phyloP scores from a whole-genome alignment of 2,888 invertebrate genomes.

The Tetranychus truncatus region DNA sequence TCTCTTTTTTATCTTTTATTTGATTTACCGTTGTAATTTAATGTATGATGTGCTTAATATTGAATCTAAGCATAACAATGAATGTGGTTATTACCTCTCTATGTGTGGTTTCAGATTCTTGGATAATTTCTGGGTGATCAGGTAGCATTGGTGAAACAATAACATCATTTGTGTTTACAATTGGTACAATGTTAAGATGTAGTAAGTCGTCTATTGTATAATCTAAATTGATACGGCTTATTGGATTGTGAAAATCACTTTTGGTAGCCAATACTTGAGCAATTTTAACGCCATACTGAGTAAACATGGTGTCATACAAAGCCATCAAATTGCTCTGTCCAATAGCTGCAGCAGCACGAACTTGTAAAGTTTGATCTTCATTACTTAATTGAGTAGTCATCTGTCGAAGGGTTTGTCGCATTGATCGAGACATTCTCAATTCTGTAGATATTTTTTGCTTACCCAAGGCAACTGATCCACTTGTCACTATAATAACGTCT shows the following conservation, averaged over 20 bases:
- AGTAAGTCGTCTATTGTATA: slow-evolving; percentile 75
- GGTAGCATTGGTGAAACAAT: slow-evolving; percentile 71
- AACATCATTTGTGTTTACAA: slow-evolving; percentile 96
- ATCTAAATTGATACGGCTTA: slow-evolving; percentile 25
- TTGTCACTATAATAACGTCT: slow-evolving; percentile 93
- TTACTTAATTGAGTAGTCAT: slow-evolving; percentile 34
- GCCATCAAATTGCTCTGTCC: slow-evolving; percentile 98
- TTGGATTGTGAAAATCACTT: slow-evolving; percentile 77
- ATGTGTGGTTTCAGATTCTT: not conserved
- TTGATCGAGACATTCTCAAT: slow-evolving; percentile 86
- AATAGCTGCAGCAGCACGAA: slow-evolving; percentile 57
- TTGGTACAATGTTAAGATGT: slow-evolving; percentile 88
- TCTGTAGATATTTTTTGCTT: slow-evolving; percentile 93
- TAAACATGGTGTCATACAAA: slow-evolving; percentile 95
- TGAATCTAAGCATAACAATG: too few species aligned
- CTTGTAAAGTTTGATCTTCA: slow-evolving; percentile 33
- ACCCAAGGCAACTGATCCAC: slow-evolving; percentile 96
- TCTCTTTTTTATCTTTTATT: too few species aligned
- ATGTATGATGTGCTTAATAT: too few species aligned
- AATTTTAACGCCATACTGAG: slow-evolving; percentile 93
- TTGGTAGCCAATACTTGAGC: slow-evolving; percentile 97
- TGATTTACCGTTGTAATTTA: too few species aligned
- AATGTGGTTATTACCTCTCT: not conserved
- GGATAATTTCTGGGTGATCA: slow-evolving; percentile 6
- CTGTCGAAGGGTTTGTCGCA: slow-evolving; percentile 66